Base-by-base conservation (phyloP, 1,140 invertebrate genomes). In the Pinna nobilis region DNA sequence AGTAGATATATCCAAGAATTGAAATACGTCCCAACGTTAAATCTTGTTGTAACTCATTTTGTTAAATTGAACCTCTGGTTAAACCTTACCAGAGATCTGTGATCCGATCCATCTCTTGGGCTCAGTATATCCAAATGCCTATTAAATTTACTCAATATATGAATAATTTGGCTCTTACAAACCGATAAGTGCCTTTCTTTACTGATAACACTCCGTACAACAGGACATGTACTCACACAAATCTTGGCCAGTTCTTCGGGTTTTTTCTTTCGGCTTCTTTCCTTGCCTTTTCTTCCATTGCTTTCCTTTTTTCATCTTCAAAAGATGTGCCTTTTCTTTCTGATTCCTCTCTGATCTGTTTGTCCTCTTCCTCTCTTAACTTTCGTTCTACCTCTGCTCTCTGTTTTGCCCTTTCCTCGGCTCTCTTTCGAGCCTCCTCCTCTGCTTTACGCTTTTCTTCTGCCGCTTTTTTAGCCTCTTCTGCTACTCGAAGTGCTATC, bases 171-270 rank as follows among this genome's bases (percentile, higher is more conserved):
- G n/a, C n/a, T n/a, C n/a, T n/a, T n/a, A n/a, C n/a, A n/a, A n/a
- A n/a, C n/a, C n/a, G n/a, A n/a, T n/a, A n/a, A n/a, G n/a, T n/a
- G n/a, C n/a, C n/a, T n/a, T n/a, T n/a, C n/a, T n/a, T n/a, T n/a
- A n/a, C n/a, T n/a, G n/a, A n/a, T n/a, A n/a, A n/a, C n/a, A n/a
- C n/a, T n/a, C n/a, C n/a, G n/a, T n/a, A 9, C 7, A 44, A 44
- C 7, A 9, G 18, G 39, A 3, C 1, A 39, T n/a, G 44, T 32
- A 57, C 77, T 74, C 70, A 84, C 82, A 80, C 76, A 59, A 73
- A 82, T 55, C 73, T 49, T 25, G 81, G 83, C 83, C 83, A 84
- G 60, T 80, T 82, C 9, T 78, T 77, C 35, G 78, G 78, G 66
- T 81, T 81, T 37, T 70, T 71, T 49, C 75, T 72, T 30, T 75